Percentiles rank a stretch among this genome's conserved stretches.
These are phyloP conservation scores for Sycobia sp. DNA, from an alignment of 1,140 invertebrate genomes.

Conservation along the genomic window DNA sequence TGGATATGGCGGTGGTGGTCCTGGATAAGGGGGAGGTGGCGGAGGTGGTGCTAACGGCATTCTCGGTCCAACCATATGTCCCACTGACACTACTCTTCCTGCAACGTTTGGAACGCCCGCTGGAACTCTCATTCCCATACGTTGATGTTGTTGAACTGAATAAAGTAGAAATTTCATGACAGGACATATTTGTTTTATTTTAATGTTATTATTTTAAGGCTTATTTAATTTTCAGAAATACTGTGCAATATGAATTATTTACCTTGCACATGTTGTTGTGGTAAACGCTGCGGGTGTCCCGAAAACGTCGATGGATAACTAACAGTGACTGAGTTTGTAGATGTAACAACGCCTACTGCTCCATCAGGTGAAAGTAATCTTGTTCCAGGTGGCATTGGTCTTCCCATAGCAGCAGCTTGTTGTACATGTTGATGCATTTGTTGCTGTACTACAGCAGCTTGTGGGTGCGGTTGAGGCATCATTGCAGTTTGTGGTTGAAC, in stretches of 20 bases:
- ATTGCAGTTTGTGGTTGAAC: conserved; percentile 39
- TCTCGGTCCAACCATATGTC: conserved; percentile 57
- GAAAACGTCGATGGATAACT: conserved; percentile 65
- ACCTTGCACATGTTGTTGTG: conserved; percentile 56
- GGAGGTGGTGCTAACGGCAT: conserved; percentile 64
- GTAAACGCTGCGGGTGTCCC: conserved; percentile 54
- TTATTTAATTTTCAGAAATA: background rate
- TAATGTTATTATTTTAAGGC: too few species aligned
- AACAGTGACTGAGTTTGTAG: conserved; percentile 69
- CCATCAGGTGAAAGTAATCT: conserved; percentile 68
- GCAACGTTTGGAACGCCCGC: conserved; percentile 53
- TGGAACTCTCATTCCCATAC: conserved; percentile 52
- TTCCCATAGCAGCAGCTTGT: conserved; percentile 66
- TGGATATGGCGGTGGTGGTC: conserved; percentile 59
- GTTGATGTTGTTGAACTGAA: conserved; percentile 50
- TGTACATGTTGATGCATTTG: conserved; percentile 68
- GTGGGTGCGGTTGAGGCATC: conserved; percentile 48
- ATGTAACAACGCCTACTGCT: conserved; percentile 68
- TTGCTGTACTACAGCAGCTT: conserved; percentile 54
- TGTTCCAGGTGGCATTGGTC: conserved; percentile 67
- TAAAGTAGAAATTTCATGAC: conserved; percentile 4
- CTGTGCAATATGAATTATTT: background rate
- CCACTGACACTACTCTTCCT: conserved; percentile 55
- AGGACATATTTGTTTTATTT: too few species aligned
- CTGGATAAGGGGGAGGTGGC: conserved; percentile 73